phyloP scores from a whole-genome alignment of 2,888 invertebrate genomes.

The Lasioglossum vierecki region DNA sequence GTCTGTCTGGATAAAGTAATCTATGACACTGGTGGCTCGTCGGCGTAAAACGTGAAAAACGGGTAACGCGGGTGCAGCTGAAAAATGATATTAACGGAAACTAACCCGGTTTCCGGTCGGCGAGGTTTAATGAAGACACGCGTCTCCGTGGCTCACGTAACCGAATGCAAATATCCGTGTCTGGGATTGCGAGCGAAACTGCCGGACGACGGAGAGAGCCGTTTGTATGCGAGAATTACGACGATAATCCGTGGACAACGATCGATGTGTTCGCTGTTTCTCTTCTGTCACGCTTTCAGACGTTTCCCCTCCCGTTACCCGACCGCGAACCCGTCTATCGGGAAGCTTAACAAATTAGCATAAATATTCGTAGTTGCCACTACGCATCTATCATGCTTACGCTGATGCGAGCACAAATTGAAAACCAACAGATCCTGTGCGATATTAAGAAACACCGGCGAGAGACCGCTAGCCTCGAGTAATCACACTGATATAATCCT shows the following conservation, averaged over 20 bases:
- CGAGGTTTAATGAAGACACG: slow-evolving; percentile 65
- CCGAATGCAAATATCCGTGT: slow-evolving; percentile 55
- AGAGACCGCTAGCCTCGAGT: slow-evolving; percentile 9
- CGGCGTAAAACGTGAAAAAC: neutral
- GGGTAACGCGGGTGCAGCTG: neutral
- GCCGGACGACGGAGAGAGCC: slow-evolving; percentile 34
- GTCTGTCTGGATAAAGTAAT: neutral
- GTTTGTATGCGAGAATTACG: slow-evolving; percentile 43
- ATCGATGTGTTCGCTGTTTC: slow-evolving; percentile 56
- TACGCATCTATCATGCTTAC: slow-evolving; percentile 52
- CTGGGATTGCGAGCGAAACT: slow-evolving; percentile 37
- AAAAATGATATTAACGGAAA: slow-evolving; percentile 21
- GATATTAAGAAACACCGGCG: slow-evolving; percentile 18
- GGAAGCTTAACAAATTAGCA: slow-evolving; percentile 57
- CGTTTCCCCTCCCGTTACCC: neutral
- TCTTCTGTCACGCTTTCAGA: slow-evolving; percentile 39
- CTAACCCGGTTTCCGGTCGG: slow-evolving; percentile 2
- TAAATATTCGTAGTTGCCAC: slow-evolving; percentile 51
- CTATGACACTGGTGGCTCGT: neutral
- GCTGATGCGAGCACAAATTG: slow-evolving; percentile 43
- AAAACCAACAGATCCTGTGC: slow-evolving; percentile 44
- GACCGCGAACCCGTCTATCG: slow-evolving; percentile 46
- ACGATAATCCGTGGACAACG: slow-evolving; percentile 59
- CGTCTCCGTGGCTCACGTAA: slow-evolving; percentile 58
- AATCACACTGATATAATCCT: slow-evolving; percentile 23